Evolutionary conservation across 2,797 vertebrate species (phyloP).

Genomic region (Urosaurus nigricauda): DNA sequence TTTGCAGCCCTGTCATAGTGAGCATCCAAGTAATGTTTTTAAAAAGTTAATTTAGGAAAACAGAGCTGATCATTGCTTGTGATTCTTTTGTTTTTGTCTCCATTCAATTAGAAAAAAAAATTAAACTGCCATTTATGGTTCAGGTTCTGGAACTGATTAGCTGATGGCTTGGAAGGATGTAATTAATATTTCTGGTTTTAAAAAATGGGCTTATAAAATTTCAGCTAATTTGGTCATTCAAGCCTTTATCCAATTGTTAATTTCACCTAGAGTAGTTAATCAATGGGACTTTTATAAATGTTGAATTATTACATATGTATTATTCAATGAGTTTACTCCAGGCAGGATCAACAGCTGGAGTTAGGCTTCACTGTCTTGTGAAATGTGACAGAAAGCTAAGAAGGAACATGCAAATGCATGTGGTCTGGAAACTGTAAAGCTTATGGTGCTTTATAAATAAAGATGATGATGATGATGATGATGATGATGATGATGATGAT

Average conservation of each 20-base stretch:
- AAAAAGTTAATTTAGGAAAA: background rate
- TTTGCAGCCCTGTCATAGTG: background rate
- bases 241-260: too few species aligned
- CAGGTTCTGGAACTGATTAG: constrained; percentile 15
- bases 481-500: too few species aligned
- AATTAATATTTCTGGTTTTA: background rate
- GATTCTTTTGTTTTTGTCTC: background rate
- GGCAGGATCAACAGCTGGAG: too few species aligned
- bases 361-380: background rate
- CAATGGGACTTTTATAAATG: too few species aligned
- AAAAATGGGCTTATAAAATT: background rate
- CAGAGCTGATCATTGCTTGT: constrained; percentile 3
- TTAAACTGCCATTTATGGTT: background rate
- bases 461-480: too few species aligned
- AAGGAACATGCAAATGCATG: background rate
- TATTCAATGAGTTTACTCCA: too few species aligned
- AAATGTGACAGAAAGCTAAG: background rate
- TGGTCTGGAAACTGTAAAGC: too few species aligned
- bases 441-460: too few species aligned
- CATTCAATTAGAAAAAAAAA: background rate
- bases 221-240: background rate
- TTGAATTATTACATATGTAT: too few species aligned
- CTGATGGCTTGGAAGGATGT: background rate
- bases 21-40: background rate
- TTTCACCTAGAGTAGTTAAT: too few species aligned